Conservation (phyloP, 1,140 invertebrate genomes). For the Leptopilina clavipes region DNA sequence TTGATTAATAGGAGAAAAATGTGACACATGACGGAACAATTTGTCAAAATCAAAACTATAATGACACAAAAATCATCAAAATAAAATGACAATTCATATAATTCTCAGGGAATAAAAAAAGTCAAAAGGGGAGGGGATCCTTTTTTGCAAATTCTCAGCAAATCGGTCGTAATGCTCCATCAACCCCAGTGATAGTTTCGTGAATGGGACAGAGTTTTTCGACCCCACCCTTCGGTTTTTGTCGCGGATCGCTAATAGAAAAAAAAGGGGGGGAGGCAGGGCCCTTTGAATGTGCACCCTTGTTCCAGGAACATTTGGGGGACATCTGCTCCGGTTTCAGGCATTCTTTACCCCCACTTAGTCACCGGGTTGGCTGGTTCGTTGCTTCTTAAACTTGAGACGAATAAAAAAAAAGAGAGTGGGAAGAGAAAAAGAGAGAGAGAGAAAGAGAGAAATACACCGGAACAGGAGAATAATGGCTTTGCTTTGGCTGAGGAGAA, state of each 20-base stretch:
- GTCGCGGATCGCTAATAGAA: slow-evolving; percentile 34
- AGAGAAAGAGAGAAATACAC: slow-evolving; percentile 1
- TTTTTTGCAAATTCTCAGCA: slow-evolving; percentile 5
- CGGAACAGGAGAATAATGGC: slow-evolving; percentile 28
- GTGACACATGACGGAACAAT: not conserved
- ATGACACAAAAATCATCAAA: not conserved
- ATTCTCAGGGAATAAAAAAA: slow-evolving; percentile 22
- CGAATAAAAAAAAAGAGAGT: not conserved
- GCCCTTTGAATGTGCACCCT: slow-evolving; percentile 36
- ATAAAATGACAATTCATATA: not conserved
- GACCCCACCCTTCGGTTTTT: slow-evolving; percentile 46
- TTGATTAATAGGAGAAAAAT: not conserved
- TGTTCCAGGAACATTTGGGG: slow-evolving; percentile 52
- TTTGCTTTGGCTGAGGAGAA: slow-evolving; percentile 23
- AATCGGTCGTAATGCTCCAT: not conserved
- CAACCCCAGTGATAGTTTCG: slow-evolving; percentile 1
- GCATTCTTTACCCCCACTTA: slow-evolving; percentile 29
- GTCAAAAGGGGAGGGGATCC: slow-evolving; percentile 30
- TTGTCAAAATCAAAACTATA: not conserved
- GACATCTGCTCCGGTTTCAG: slow-evolving; percentile 53
- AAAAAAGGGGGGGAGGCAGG: too few relatives aligned
- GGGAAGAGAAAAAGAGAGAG: slow-evolving; percentile 29
- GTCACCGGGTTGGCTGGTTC: not conserved
- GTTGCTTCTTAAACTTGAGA: slow-evolving; percentile 20
- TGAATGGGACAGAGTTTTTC: slow-evolving; percentile 30